These are phyloP conservation scores for Sterrhoptilus dennistouni DNA, from an alignment of 2,113 vertebrate genomes.

Conservation along the genomic window DNA sequence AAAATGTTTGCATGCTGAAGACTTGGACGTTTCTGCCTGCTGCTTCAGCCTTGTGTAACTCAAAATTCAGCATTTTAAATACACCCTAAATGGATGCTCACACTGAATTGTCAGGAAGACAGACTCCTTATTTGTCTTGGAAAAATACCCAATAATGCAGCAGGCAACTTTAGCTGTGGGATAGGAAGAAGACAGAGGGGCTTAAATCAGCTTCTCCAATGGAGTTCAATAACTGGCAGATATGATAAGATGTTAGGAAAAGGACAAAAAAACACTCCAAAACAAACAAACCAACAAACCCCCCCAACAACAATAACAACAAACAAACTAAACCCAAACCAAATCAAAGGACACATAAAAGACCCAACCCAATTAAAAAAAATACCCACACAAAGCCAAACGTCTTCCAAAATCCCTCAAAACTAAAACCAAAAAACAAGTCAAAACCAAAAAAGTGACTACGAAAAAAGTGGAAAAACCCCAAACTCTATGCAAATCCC, in stretches of 20 bases:
- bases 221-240: background rate
- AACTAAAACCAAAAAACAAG: background rate
- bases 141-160: background rate
- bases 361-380: background rate
- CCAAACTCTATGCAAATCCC: background rate
- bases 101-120: background rate
- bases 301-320: background rate
- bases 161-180: background rate
- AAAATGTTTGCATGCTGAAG: background rate
- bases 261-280: background rate
- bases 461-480: accelerated
- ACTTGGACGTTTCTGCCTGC: background rate
- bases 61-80: background rate
- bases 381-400: background rate
- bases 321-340: too few relatives aligned
- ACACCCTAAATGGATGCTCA: background rate
- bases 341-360: too few relatives aligned
- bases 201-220: background rate
- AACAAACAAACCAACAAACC: background rate
- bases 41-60: background rate
- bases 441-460: background rate
- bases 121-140: background rate
- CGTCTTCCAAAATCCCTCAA: background rate
- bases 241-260: background rate
- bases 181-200: background rate